Evolutionary conservation across 2,113 vertebrate genomes (phyloP), one percentile per base, ranked within the genome.

Genomic region (Casuarius casuarius): DNA sequence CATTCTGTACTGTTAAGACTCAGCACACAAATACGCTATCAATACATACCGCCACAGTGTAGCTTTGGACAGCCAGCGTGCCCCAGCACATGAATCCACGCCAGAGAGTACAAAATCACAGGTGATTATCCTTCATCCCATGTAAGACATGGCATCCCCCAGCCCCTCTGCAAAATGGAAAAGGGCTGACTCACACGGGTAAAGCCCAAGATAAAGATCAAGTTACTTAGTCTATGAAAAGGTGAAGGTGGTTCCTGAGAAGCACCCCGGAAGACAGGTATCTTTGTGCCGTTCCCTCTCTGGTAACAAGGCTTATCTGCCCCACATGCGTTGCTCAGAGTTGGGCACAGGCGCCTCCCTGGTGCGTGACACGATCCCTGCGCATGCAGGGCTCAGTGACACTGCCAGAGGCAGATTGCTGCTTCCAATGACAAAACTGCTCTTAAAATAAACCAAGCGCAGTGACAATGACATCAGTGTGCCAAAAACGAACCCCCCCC

Each of bases 11-110:
- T 33, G 38, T 2, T 49, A 44, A 33, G 71, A 35, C 0, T 62
- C 40, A 92, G 49, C 40, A 28, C 46, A 62, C 6, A n/a, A 26
- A 33, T 78, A 25, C 2, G 16, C 63, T 72, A 84, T 29, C 70
- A 31, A 40, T 26, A 66, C 31, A 26, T 8, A 48, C 0, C 0
- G 54, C 28, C 0, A 0, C 0, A 92, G n/a, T 0, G 2, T 3
- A 56, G n/a, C 86, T 86, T 74, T 9, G 25, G 68, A 67, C 19
- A 25, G 4, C 23, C 2, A 1, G 29, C 3, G 22, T 46, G 42
- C 66, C 48, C 46, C 75, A 62, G 67, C 49, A 95, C 51, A 16
- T 2, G 22, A 84, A 84, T 67, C 42, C 29, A 25, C 58, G 79
- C 25, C 38, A 48, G 29, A n/a, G 10, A 61, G 49, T 14, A 79